Base-by-base conservation (phyloP, 2,797 vertebrate species). In the Odontamblyopus rebecca region DNA sequence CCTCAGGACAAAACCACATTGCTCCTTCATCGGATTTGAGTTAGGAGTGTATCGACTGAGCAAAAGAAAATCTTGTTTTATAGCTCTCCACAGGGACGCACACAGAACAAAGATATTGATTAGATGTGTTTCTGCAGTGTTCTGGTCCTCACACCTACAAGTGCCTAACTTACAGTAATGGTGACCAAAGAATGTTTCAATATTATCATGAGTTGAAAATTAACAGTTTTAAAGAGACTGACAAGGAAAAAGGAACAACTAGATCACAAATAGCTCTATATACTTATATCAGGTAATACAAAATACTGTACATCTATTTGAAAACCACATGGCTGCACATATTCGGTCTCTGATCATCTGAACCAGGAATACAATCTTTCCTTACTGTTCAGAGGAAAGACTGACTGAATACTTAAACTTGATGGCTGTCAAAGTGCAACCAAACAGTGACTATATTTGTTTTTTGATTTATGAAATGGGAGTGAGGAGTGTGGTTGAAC, bases 61-160 rank as follows among this genome's bases (percentile, higher is more conserved):
- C 59, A 54, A 61, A 72, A 64, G 15, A 66, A 51, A 51, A 19
- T 66, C 64, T 66, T 48, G 13, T 50, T 27, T 65, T 65, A 65
- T 29, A 8, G 15, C 35, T 80, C 64, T 23, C 30, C 29, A 62
- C 1, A 32, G 27, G 65, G 67, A n/a, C 32, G 30, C 16, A 27
- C 15, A 66, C 35, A 63, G 56, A 61, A 72, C 48, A 60, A 65
- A 50, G 30, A 0, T 11, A 29, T n/a, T 53, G 16, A 78, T 74
- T 78, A 72, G 79, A 65, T 30, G 53, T 44, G 51, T 67, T 74
- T 56, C 18, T 78, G 74, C 44, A 53, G 61, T 1, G 35, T 73
- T 38, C 32, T 26, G 61, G 32, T n/a, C 61, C 61, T n/a, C 61
- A n/a, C 16, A 32, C 6, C n/a, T 57, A 12, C 15, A 62, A 62